Conservation (phyloP, 2,888 invertebrate species). For the Dioctria rufipes region DNA sequence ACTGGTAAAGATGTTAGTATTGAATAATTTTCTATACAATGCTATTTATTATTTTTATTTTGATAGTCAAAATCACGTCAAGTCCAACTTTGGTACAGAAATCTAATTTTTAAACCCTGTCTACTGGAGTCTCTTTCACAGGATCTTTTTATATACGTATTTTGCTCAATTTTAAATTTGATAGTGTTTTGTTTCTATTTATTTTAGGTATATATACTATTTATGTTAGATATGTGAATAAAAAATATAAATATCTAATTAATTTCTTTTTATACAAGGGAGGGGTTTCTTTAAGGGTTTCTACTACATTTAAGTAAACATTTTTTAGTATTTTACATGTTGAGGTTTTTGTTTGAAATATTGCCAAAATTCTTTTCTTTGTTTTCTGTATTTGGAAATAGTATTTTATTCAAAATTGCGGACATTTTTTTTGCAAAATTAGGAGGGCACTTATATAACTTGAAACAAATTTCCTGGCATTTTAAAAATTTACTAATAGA, state of each 20-base stretch:
- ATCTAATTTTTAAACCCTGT: slow-evolving; percentile 28
- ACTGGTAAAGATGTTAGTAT: background rate
- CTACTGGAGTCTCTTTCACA: slow-evolving; percentile 18
- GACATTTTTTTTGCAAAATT: slow-evolving; percentile 25
- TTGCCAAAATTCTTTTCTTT: no score
- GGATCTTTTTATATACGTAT: slow-evolving; percentile 8
- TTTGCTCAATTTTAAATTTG: slow-evolving; percentile 8
- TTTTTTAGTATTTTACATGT: slow-evolving; percentile 39
- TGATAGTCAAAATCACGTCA: background rate
- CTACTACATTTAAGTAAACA: slow-evolving; percentile 51
- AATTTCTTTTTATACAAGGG: slow-evolving; percentile 56
- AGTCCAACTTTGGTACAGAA: slow-evolving; percentile 19
- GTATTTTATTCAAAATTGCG: background rate
- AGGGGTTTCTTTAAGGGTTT: slow-evolving; percentile 57
- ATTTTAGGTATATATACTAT: background rate
- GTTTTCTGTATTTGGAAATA: no score
- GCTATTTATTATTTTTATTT: background rate
- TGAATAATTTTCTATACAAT: slow-evolving; percentile 28
- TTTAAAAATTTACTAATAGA: no score
- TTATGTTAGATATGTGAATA: slow-evolving; percentile 37
- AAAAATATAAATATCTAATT: slow-evolving; percentile 13
- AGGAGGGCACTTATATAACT: background rate
- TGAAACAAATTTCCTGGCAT: no score
- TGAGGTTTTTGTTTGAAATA: slow-evolving; percentile 4
- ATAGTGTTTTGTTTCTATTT: slow-evolving; percentile 15